Percentiles rank a stretch among this genome's conserved stretches.
These are phyloP conservation scores for Synchiropus splendidus DNA, from an alignment of 2,113 vertebrate species.

Conservation along the genomic window DNA sequence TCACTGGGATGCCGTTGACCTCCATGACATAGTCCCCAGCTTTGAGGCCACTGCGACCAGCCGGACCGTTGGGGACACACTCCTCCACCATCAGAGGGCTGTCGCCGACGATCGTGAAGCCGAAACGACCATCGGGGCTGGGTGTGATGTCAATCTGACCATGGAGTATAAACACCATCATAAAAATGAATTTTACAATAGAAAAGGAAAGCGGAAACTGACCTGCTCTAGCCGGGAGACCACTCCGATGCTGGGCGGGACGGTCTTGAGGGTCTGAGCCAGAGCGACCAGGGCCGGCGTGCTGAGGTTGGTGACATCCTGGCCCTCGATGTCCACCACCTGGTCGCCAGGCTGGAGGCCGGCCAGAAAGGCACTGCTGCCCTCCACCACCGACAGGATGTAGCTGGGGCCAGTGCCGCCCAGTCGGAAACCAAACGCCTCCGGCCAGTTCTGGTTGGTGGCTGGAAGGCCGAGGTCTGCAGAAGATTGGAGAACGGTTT, in stretches of 20 bases:
- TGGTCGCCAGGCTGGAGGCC: slow-evolving; percentile 87
- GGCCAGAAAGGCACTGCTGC: slow-evolving; percentile 82
- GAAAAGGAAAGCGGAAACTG: neutral
- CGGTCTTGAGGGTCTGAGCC: slow-evolving; percentile 74
- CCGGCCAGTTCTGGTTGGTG: slow-evolving; percentile 90
- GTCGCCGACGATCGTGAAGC: slow-evolving; percentile 69
- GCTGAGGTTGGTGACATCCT: slow-evolving; percentile 78
- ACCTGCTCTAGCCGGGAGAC: slow-evolving; percentile 78
- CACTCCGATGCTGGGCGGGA: slow-evolving; percentile 92
- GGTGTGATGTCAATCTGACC: slow-evolving; percentile 64
- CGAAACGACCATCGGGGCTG: slow-evolving; percentile 58
- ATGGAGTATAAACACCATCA: neutral
- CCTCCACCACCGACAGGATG: slow-evolving; percentile 83
- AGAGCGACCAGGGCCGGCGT: slow-evolving; percentile 69
- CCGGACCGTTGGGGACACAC: slow-evolving; percentile 65
- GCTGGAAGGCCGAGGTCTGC: slow-evolving; percentile 71
- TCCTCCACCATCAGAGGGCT: slow-evolving; percentile 74
- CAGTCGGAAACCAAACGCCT: slow-evolving; percentile 88
- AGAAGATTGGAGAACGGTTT: neutral
- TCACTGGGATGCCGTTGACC: slow-evolving; percentile 71
- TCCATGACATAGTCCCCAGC: slow-evolving; percentile 75
- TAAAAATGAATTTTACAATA: too few relatives aligned
- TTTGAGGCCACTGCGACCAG: slow-evolving; percentile 67
- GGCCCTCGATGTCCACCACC: slow-evolving; percentile 91
- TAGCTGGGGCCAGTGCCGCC: slow-evolving; percentile 86